Evolutionary conservation across 1,140 invertebrate species (phyloP).

Genomic region (Sesamia nonagrioides): DNA sequence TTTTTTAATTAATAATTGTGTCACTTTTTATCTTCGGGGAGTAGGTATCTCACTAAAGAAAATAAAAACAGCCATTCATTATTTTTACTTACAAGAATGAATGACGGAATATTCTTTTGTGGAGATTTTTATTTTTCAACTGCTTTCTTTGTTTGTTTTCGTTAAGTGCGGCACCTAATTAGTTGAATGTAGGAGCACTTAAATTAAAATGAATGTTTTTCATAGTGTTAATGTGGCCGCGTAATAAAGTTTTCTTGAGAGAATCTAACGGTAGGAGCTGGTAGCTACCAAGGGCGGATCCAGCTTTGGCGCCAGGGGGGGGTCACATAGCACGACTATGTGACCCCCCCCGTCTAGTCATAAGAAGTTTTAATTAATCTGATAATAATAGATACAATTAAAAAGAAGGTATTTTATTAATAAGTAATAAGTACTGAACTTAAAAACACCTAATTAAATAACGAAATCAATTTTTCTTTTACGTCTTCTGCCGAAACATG

Average conservation of each 20-base stretch:
- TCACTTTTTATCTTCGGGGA: slow-evolving; percentile 20
- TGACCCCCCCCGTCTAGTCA: no score
- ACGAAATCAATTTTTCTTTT: no score
- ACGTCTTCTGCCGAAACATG: no score
- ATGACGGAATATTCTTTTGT: slow-evolving; percentile 32
- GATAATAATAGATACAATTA: no score
- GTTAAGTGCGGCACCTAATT: slow-evolving; percentile 33
- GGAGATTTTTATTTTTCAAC: slow-evolving; percentile 17
- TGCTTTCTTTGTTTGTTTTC: slow-evolving; percentile 26
- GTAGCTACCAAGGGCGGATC: no score
- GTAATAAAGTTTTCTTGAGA: neutral
- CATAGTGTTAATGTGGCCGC: neutral
- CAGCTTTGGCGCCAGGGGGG: no score
- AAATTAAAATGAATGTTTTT: slow-evolving; percentile 18
- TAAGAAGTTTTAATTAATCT: no score
- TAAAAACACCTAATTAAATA: no score
- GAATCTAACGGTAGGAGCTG: no score
- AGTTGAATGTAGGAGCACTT: slow-evolving; percentile 31
- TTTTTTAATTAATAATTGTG: slow-evolving; percentile 45
- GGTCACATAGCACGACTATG: no score
- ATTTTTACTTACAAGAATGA: slow-evolving; percentile 40
- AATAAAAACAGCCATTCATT: slow-evolving; percentile 34
- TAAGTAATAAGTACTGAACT: no score
- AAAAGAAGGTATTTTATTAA: no score
- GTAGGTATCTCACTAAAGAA: slow-evolving; percentile 17